These are phyloP conservation scores for Diorhabda sublineata DNA, from an alignment of 1,140 invertebrate genomes.

Conservation along the genomic window DNA sequence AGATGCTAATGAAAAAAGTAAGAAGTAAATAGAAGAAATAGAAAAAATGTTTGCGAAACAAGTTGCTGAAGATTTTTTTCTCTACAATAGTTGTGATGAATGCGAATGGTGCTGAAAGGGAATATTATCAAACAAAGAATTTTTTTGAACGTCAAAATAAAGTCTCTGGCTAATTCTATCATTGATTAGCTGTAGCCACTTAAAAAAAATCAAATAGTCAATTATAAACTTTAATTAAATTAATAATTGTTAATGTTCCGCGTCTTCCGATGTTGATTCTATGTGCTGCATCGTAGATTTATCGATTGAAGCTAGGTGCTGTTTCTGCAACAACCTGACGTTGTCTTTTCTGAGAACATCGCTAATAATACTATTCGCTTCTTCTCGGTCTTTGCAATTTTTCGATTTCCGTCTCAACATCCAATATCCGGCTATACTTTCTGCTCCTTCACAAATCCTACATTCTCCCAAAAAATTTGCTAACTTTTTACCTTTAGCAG, in stretches of 20 bases:
- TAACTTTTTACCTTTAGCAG: slow-evolving; percentile 30
- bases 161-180: background rate
- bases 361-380: slow-evolving; percentile 33
- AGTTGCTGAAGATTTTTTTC: background rate
- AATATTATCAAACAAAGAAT: background rate
- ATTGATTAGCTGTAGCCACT: background rate
- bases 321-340: slow-evolving; percentile 20
- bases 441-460: slow-evolving; percentile 34
- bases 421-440: slow-evolving; percentile 39
- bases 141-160: background rate
- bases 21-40: background rate
- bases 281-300: background rate
- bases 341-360: slow-evolving; percentile 36
- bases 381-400: slow-evolving; percentile 39
- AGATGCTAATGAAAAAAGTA: background rate
- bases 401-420: slow-evolving; percentile 32
- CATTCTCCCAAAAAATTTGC: slow-evolving; percentile 38
- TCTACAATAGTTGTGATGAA: background rate
- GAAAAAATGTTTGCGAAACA: background rate
- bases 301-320: slow-evolving; percentile 15
- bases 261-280: background rate
- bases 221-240: background rate
- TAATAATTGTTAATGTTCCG: background rate
- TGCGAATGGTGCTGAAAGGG: background rate
- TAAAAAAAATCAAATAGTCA: background rate